Base-by-base conservation (phyloP, 35 echinoderm and acorn worm genomes). In the Nesometra sesokonis region DNA sequence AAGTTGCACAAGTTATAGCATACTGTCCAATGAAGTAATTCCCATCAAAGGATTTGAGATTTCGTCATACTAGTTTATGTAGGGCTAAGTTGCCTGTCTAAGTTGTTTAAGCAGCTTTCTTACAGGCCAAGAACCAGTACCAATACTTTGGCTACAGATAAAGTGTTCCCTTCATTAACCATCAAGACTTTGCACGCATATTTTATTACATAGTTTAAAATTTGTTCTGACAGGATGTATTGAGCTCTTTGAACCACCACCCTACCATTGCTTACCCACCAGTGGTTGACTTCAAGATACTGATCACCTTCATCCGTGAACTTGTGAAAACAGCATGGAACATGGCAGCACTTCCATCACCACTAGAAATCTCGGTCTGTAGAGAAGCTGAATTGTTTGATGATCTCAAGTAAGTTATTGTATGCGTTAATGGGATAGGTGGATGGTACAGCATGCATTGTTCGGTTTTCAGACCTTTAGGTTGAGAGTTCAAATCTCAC, bases 221-320 rank as follows among this genome's bases (percentile, higher is more conserved):
- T 79, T 17, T 31, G 23, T 81, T 83, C 35, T 80, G 36, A 15
- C 76, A 98, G 95, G 95, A 98, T 67, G 92, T 98, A 9, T 40
- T 98, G 35, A 46, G 90, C 76, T 88, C 92, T 11, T 87, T 98
- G 92, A 98, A 98, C 40, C 85, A 88, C 32, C 95, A 98, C 78
- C 95, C 95, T 13, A 81, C 90, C 2, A 93, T 98, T 31, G 91
- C 95, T 0, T 97, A 92, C 77, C 95, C 95, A n/a, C 89, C 95
- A 2, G 95, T 94, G 85, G 92, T 98, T 0, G 92, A 98, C 35
- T 98, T 98, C 91, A 87, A 90, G 0, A 88, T 93, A 35, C 77
- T 98, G 76, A 94, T 93, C 31, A 52, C 94, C 39, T 98, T 98
- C 85, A 98, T 98, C 13, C 79, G 95, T 34, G 95, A 98, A 84